Conservation (phyloP, 1,140 invertebrate species). For the Philopotamus ludificatus region DNA sequence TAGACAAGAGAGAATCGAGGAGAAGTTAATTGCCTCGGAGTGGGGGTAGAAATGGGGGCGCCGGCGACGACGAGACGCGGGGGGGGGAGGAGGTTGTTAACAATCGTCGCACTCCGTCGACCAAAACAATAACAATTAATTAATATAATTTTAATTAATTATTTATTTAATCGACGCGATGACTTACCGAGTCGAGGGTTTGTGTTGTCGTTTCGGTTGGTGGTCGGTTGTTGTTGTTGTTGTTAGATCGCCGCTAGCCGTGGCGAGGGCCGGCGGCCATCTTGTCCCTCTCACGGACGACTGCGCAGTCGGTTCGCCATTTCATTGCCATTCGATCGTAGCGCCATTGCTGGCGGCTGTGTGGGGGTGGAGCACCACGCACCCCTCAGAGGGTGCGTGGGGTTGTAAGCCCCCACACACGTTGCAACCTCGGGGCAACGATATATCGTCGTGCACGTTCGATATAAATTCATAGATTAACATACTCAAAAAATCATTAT, state of each 20-base stretch:
- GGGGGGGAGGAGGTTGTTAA: too few species aligned
- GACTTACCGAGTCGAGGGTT: not conserved
- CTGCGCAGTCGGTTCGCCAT: constrained; percentile 15
- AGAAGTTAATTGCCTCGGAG: constrained; percentile 32
- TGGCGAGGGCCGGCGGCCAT: constrained; percentile 33
- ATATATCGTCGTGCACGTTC: too few species aligned
- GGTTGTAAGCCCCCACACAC: not conserved
- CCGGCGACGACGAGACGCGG: too few species aligned
- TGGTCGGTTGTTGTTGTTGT: too few species aligned
- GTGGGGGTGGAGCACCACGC: constrained; percentile 1
- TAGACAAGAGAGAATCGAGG: constrained; percentile 11
- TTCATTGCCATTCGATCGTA: not conserved
- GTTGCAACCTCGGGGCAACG: not conserved
- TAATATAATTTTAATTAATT: too few species aligned
- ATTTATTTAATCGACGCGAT: too few species aligned
- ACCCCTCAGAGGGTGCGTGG: not conserved
- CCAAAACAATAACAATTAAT: too few species aligned
- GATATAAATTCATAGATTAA: too few species aligned
- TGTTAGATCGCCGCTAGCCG: too few species aligned
- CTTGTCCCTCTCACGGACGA: constrained; percentile 24
- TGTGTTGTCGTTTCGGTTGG: not conserved
- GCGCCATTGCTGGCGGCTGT: not conserved
- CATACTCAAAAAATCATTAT: too few species aligned
- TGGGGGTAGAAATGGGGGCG: too few species aligned
- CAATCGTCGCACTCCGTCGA: too few species aligned